Conservation (phyloP, 2,888 invertebrate genomes). For the Drosophila greeni region DNA sequence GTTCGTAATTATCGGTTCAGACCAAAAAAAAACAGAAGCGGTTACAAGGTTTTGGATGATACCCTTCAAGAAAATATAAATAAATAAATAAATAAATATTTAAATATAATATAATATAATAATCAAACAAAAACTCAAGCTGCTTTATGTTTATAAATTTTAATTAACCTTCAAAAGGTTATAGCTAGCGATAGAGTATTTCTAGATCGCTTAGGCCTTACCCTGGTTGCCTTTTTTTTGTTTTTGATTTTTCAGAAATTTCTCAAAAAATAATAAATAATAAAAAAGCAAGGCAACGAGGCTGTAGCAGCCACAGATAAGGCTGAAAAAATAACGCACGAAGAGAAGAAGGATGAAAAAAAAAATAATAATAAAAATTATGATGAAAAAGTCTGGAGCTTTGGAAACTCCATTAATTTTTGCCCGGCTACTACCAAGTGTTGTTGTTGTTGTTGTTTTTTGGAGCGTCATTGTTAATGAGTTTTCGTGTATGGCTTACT, state of each 20-base stretch:
- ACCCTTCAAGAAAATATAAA: conserved; percentile 6
- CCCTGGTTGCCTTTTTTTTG: too few species aligned
- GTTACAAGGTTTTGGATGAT: not conserved
- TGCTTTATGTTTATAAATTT: not conserved
- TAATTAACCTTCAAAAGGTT: not conserved
- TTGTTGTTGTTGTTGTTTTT: conserved; percentile 31
- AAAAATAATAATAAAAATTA: conserved; percentile 49
- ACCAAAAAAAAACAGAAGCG: too few species aligned
- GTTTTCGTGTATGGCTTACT: conserved; percentile 72
- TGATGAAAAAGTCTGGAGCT: conserved; percentile 64
- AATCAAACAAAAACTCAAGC: too few species aligned
- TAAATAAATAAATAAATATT: not conserved
- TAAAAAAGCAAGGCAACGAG: conserved; percentile 46
- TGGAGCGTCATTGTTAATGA: conserved; percentile 71
- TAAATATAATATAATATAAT: accelerated
- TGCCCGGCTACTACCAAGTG: conserved; percentile 34
- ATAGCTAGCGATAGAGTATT: conserved; percentile 4
- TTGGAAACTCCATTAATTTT: conserved; percentile 74
- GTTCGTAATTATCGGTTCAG: conserved; percentile 29
- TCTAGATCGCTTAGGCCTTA: conserved; percentile 27
- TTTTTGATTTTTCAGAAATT: conserved; percentile 58
- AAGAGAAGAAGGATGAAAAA: conserved; percentile 43
- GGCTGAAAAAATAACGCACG: conserved; percentile 39
- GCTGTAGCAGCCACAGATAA: conserved; percentile 47
- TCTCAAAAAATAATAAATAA: conserved; percentile 68